These are phyloP conservation scores for Micromussa lordhowensis DNA, from an alignment of 92 coral and sea anemone species.

Conservation along the genomic window DNA sequence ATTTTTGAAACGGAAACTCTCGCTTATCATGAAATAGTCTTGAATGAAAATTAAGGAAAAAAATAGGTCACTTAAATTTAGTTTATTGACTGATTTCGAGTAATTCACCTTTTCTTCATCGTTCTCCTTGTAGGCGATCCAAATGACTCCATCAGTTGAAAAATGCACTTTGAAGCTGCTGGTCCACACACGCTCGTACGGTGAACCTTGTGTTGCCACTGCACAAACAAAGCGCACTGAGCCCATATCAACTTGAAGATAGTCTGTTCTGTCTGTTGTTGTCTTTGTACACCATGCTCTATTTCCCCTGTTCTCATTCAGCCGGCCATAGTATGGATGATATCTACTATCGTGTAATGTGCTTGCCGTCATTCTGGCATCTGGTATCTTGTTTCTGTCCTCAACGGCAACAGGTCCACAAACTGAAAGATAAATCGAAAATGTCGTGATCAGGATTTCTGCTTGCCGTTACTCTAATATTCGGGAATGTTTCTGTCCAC, in stretches of 20 bases:
- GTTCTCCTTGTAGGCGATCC: background rate
- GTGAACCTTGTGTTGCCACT: conserved; percentile 12
- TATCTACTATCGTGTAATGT: too few relatives aligned
- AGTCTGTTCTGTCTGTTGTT: background rate
- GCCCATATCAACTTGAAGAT: conserved; percentile 22
- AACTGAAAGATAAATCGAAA: too few relatives aligned
- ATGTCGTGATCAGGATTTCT: too few relatives aligned
- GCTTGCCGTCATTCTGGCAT: background rate
- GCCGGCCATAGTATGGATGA: conserved; percentile 8
- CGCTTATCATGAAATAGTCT: too few relatives aligned
- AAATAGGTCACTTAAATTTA: too few relatives aligned
- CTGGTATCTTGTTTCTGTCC: background rate
- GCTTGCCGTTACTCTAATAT: too few relatives aligned
- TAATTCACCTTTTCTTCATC: background rate
- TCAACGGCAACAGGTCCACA: background rate
- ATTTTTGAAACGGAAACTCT: too few relatives aligned
- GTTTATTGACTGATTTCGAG: too few relatives aligned
- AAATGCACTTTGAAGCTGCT: background rate
- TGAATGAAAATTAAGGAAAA: too few relatives aligned
- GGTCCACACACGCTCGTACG: background rate
- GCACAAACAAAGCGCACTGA: conserved; percentile 1
- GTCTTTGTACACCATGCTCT: background rate
- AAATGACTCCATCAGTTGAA: background rate
- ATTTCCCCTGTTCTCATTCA: background rate
- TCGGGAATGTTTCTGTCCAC: too few relatives aligned